Conservation (phyloP, 2,888 invertebrate species). For the Apocheima hispidaria region DNA sequence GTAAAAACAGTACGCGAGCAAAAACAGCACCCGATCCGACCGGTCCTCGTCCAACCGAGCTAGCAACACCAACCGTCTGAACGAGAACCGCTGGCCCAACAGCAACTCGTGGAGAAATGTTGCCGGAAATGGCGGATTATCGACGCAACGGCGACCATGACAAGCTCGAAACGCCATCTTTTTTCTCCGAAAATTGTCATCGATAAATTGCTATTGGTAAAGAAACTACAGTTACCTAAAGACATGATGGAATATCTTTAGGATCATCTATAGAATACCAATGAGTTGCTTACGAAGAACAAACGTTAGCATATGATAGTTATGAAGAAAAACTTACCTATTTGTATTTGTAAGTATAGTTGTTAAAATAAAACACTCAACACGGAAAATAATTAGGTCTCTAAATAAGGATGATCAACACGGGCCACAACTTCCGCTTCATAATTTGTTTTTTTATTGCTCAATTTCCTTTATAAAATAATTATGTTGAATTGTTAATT, state of each 20-base stretch:
- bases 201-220: constrained; percentile 4
- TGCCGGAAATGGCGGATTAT: constrained; percentile 64
- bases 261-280: constrained; percentile 3
- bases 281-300: constrained; percentile 16
- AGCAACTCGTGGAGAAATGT: constrained; percentile 54
- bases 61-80: constrained; percentile 22
- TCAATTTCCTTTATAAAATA: constrained; percentile 25
- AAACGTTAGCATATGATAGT: not conserved
- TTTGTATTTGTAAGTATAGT: not conserved
- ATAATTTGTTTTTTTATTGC: constrained; percentile 26
- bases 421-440: constrained; percentile 16
- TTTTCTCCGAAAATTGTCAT: constrained; percentile 6
- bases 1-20: constrained; percentile 64
- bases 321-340: not conserved
- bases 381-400: constrained; percentile 6
- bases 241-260: constrained; percentile 11
- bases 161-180: constrained; percentile 5
- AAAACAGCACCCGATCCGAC: constrained; percentile 48
- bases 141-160: constrained; percentile 15
- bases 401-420: constrained; percentile 21
- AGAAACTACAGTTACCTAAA: constrained; percentile 6
- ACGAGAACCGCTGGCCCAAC: constrained; percentile 53
- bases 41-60: constrained; percentile 3
- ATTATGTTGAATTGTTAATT: constrained; percentile 14
- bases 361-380: constrained; percentile 11